A percentile compares a stretch with the other conserved stretches of the same genome.
These are phyloP conservation scores for Petrolisthes cinctipes DNA, from an alignment of 2,888 invertebrate genomes.

Conservation along the genomic window DNA sequence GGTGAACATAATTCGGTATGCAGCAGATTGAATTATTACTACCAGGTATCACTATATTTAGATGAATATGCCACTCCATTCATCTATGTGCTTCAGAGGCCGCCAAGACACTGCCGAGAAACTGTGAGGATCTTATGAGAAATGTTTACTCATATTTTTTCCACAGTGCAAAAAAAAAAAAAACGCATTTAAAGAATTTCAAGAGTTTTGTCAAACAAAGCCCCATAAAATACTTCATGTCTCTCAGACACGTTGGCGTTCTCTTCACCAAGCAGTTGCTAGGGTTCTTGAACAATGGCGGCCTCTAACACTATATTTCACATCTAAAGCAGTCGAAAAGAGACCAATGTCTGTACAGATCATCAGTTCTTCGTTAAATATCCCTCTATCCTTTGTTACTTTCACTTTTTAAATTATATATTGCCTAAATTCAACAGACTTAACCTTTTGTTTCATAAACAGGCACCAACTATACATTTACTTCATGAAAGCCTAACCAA, in stretches of 20 bases:
- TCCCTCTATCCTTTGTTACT: background rate
- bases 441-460: constrained; percentile 5
- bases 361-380: background rate
- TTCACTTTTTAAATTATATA: background rate
- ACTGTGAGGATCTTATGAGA: too few relatives aligned
- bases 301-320: constrained; percentile 18
- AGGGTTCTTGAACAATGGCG: constrained; percentile 20
- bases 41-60: too few relatives aligned
- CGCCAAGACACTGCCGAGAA: too few relatives aligned
- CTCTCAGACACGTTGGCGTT: constrained; percentile 11
- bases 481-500: background rate
- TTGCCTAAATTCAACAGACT: background rate
- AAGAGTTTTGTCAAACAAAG: too few relatives aligned
- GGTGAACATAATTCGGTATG: too few relatives aligned
- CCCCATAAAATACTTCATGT: background rate
- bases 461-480: constrained; percentile 14
- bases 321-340: background rate
- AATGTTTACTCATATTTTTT: too few relatives aligned
- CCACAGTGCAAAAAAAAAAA: too few relatives aligned
- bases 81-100: too few relatives aligned
- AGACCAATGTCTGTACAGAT: background rate
- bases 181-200: too few relatives aligned
- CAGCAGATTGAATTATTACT: too few relatives aligned
- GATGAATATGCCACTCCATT: too few relatives aligned
- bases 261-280: constrained; percentile 8